A percentile compares a stretch with the other conserved stretches of the same genome.
These are phyloP conservation scores for Caenorhabditis remanei DNA, from an alignment of 1,140 invertebrate genomes.

Conservation along the genomic window DNA sequence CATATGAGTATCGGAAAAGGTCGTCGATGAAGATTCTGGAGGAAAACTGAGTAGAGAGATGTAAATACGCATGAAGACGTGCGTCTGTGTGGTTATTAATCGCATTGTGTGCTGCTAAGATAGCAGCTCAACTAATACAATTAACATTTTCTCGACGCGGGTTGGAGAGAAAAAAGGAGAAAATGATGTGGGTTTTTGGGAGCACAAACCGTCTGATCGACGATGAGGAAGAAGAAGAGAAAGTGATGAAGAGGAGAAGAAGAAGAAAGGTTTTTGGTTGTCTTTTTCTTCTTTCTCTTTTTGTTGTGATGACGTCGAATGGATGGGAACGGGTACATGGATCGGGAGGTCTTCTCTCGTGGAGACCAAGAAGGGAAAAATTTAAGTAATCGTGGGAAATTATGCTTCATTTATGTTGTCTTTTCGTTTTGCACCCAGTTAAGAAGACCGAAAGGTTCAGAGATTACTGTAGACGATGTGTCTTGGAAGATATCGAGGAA, in stretches of 20 bases:
- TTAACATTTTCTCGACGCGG: not conserved
- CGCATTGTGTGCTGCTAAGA: not conserved
- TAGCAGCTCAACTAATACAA: constrained; percentile 1
- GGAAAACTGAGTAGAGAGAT: not conserved
- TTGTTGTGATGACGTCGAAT: no score
- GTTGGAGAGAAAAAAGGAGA: not conserved
- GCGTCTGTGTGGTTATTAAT: constrained; percentile 25
- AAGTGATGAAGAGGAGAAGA: not conserved
- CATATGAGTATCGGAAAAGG: not conserved
- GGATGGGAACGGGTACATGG: not conserved
- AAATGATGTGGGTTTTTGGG: not conserved
- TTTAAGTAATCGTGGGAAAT: no score
- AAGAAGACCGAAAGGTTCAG: not conserved
- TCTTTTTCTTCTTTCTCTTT: not conserved
- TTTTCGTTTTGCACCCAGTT: not conserved
- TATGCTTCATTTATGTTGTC: not conserved
- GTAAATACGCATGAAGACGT: not conserved
- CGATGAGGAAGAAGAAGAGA: constrained; percentile 29
- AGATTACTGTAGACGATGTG: not conserved
- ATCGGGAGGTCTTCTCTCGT: no score
- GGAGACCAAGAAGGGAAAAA: no score
- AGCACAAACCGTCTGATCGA: constrained; percentile 39
- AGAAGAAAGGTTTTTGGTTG: not conserved
- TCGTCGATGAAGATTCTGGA: not conserved
- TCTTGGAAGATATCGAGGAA: no score